Evolutionary conservation across 1,140 invertebrate genomes (phyloP).

Genomic region (Brachionus rotundiformis): DNA sequence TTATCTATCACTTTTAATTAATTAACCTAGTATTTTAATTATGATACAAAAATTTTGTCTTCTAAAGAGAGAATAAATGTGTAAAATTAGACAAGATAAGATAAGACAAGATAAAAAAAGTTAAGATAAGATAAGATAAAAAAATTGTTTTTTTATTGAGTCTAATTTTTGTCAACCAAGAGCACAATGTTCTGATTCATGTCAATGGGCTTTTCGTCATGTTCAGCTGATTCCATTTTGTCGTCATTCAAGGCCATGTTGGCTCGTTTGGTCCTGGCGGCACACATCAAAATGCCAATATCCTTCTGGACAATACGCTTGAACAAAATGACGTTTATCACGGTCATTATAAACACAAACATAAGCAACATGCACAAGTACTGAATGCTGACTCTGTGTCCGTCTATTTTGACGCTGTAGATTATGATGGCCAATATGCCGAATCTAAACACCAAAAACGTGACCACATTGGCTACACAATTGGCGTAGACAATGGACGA

Average conservation of each 20-base stretch:
- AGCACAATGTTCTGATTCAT: constrained; percentile 5
- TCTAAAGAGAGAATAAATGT: no score
- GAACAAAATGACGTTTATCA: constrained; percentile 49
- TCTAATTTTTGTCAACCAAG: neutral
- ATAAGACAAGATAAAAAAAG: neutral
- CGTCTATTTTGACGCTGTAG: constrained; percentile 19
- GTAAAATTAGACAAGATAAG: neutral
- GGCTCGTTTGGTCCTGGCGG: no score
- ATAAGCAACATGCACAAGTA: constrained; percentile 19
- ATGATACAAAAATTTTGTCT: no score
- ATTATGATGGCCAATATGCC: neutral
- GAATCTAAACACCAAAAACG: constrained; percentile 43
- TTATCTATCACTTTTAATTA: no score
- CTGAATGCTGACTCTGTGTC: neutral
- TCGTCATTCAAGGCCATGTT: neutral
- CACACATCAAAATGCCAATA: neutral
- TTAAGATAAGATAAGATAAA: neutral
- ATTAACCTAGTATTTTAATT: no score
- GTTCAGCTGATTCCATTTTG: neutral
- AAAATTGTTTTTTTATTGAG: neutral
- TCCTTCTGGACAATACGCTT: constrained; percentile 18
- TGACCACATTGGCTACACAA: neutral
- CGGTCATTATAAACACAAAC: neutral
- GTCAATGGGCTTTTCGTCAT: neutral
- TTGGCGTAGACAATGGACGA: neutral